These are phyloP conservation scores for Corythornis madagascariensis DNA, from an alignment of 2,113 vertebrate genomes.

Conservation along the genomic window DNA sequence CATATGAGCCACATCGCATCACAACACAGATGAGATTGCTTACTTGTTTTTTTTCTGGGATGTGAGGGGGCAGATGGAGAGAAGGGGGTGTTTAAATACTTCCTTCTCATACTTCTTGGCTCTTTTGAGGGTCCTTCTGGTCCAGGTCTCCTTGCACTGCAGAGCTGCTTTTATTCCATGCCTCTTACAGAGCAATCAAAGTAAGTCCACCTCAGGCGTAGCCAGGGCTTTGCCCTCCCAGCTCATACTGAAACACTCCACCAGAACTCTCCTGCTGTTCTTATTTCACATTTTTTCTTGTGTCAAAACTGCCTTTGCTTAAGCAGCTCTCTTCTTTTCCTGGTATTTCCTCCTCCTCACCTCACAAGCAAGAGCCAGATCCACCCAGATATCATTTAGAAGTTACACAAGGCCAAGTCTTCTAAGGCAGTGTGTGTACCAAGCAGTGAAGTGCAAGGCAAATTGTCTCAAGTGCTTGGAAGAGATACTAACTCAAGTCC, in stretches of 20 bases:
- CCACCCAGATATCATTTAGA: not conserved
- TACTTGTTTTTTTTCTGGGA: not conserved
- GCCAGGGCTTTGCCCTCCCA: not conserved
- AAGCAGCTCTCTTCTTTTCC: not conserved
- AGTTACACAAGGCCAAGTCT: not conserved
- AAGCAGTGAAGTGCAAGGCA: slow-evolving; percentile 15
- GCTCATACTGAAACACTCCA: accelerated
- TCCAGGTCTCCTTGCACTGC: not conserved
- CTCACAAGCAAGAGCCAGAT: not conserved
- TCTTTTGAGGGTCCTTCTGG: not conserved
- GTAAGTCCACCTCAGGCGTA: not conserved
- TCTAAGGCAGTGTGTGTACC: not conserved
- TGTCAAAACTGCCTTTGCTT: not conserved
- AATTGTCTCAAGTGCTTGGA: slow-evolving; percentile 48
- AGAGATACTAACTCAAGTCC: slow-evolving; percentile 6
- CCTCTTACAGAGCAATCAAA: not conserved
- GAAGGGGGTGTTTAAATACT: not conserved
- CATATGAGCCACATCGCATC: not conserved
- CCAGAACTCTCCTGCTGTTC: not conserved
- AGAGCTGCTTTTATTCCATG: not conserved
- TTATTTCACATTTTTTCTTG: not conserved
- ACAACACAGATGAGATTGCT: not conserved
- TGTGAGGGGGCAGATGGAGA: too few species aligned
- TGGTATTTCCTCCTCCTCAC: not conserved
- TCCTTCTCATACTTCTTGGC: not conserved